Conservation (phyloP, 2,888 invertebrate genomes). For the Pristionchus japonicus region DNA sequence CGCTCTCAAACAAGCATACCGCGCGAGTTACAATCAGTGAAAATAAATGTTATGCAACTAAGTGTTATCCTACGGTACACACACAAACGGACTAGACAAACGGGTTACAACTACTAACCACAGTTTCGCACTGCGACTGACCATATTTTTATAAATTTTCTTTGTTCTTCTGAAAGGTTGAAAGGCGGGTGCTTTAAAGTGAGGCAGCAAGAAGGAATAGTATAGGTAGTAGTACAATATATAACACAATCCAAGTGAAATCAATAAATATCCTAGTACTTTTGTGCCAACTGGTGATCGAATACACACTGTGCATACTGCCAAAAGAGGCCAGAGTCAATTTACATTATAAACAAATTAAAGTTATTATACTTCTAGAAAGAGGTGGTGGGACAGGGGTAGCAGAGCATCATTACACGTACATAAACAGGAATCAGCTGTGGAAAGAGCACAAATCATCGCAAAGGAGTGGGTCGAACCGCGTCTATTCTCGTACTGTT, state of each 20-base stretch:
- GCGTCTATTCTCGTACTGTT: background rate
- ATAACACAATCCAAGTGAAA: background rate
- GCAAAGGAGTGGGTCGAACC: slow-evolving; percentile 14
- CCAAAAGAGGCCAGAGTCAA: background rate
- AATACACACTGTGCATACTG: background rate
- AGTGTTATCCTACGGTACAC: background rate
- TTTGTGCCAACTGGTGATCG: background rate
- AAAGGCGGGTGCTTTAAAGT: background rate
- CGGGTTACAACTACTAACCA: background rate
- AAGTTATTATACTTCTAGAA: background rate
- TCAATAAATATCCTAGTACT: slow-evolving; percentile 12
- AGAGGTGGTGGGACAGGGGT: background rate
- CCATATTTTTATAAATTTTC: background rate
- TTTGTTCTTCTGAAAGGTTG: background rate
- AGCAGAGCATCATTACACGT: background rate
- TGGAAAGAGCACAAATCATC: slow-evolving; percentile 32
- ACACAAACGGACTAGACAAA: background rate
- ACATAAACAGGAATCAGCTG: background rate
- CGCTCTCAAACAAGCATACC: background rate
- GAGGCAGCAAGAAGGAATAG: background rate
- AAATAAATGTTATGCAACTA: background rate
- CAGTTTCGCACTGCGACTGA: background rate
- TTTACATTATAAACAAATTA: background rate
- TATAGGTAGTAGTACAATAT: background rate
- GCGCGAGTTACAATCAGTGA: slow-evolving; percentile 16